A percentile compares a stretch with the other conserved stretches of the same genome.
These are phyloP conservation scores for Camponotus vicinus DNA, from an alignment of 1,140 invertebrate genomes.

Conservation along the genomic window DNA sequence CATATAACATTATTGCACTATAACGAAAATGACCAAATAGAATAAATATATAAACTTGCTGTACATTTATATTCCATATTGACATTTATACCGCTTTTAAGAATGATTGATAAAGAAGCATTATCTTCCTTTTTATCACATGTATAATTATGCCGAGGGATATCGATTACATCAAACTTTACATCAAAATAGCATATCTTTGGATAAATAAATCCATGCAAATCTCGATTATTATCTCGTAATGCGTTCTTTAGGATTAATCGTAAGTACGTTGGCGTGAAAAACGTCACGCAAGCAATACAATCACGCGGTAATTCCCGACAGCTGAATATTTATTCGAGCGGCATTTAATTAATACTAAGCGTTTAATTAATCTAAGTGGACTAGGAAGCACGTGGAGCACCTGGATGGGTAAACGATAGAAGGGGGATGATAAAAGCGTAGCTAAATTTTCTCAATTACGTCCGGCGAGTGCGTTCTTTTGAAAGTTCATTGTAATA, in stretches of 20 bases:
- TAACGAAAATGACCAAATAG: slow-evolving; percentile 55
- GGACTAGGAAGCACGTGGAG: slow-evolving; percentile 16
- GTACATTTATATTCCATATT: background rate
- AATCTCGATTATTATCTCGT: slow-evolving; percentile 36
- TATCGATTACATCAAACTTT: slow-evolving; percentile 4
- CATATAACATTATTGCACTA: background rate
- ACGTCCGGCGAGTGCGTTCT: background rate
- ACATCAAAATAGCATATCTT: background rate
- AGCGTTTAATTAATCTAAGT: slow-evolving; percentile 69
- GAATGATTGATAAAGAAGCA: slow-evolving; percentile 49
- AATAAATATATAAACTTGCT: slow-evolving; percentile 47
- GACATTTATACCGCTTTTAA: slow-evolving; percentile 34
- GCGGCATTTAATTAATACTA: slow-evolving; percentile 47
- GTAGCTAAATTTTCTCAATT: slow-evolving; percentile 40
- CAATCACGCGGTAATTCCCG: slow-evolving; percentile 23
- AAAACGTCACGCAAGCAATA: slow-evolving; percentile 31
- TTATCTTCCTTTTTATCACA: slow-evolving; percentile 21
- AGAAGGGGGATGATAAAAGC: slow-evolving; percentile 1
- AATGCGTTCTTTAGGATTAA: slow-evolving; percentile 40
- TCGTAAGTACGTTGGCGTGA: slow-evolving; percentile 37
- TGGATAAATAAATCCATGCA: slow-evolving; percentile 26
- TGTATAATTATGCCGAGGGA: background rate
- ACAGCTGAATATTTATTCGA: slow-evolving; percentile 37
- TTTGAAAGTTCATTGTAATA: slow-evolving; percentile 52
- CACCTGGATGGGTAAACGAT: background rate